These are phyloP conservation scores for Hipparchia semele DNA, from an alignment of 2,888 invertebrate genomes.

Conservation along the genomic window DNA sequence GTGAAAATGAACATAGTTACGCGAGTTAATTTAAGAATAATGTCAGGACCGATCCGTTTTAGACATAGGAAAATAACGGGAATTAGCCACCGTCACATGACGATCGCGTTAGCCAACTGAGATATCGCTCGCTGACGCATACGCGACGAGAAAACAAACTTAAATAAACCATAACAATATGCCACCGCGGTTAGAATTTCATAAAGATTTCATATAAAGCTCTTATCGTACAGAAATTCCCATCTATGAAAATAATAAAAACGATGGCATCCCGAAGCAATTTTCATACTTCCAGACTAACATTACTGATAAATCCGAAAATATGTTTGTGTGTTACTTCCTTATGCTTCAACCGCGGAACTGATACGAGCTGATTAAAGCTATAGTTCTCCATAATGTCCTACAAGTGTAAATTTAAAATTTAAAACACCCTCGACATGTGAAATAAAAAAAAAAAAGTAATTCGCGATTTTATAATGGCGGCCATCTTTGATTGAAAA, in stretches of 20 bases:
- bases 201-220: constrained; percentile 52
- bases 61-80: constrained; percentile 61
- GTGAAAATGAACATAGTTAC: neutral
- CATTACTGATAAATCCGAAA: too few relatives aligned
- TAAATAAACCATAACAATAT: constrained; percentile 62
- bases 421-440: too few relatives aligned
- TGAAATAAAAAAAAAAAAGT: too few relatives aligned
- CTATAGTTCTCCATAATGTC: too few relatives aligned
- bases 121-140: constrained; percentile 67
- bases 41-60: constrained; percentile 52
- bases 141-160: constrained; percentile 57
- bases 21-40: constrained; percentile 36
- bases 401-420: too few relatives aligned
- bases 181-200: constrained; percentile 55
- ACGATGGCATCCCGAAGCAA: neutral
- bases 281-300: neutral
- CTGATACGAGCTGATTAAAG: too few relatives aligned
- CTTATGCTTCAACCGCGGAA: too few relatives aligned
- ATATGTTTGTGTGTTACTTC: too few relatives aligned
- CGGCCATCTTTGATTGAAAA: too few relatives aligned
- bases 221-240: neutral
- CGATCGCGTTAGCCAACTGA: constrained; percentile 55
- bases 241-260: neutral
- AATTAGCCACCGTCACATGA: constrained; percentile 69
- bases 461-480: too few relatives aligned